phyloP scores from a whole-genome alignment of 2,888 invertebrate species.

The Bimastos eiseni region DNA sequence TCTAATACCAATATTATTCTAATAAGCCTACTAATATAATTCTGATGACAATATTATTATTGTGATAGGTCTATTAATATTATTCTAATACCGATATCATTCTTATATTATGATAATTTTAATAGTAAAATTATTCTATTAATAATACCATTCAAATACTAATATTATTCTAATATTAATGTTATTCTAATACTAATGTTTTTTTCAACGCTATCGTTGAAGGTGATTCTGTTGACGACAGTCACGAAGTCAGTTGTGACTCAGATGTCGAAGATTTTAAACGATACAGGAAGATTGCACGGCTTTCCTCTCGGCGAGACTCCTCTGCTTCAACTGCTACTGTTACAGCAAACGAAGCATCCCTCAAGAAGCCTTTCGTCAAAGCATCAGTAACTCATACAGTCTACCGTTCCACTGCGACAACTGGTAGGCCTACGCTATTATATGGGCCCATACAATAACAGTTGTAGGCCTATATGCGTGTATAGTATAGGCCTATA shows the following conservation, averaged over 20 bases:
- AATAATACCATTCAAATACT: too few relatives aligned
- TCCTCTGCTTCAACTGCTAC: not conserved
- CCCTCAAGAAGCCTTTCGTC: not conserved
- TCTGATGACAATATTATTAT: too few relatives aligned
- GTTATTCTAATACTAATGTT: too few relatives aligned
- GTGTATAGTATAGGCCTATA: too few relatives aligned
- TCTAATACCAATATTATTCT: too few relatives aligned
- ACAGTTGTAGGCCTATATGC: too few relatives aligned
- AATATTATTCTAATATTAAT: too few relatives aligned
- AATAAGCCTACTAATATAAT: too few relatives aligned
- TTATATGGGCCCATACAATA: not conserved
- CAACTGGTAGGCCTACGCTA: not conserved
- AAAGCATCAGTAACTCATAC: not conserved
- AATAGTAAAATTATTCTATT: too few relatives aligned
- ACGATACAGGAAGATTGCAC: not conserved
- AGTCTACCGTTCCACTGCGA: not conserved
- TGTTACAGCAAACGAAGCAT: not conserved
- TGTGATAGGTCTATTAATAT: too few relatives aligned
- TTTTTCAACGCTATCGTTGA: not conserved
- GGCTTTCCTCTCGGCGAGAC: not conserved
- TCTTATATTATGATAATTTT: too few relatives aligned
- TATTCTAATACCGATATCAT: too few relatives aligned
- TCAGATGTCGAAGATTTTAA: conserved; percentile 1
- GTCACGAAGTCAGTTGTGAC: conserved; percentile 14
- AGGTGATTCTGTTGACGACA: conserved; percentile 9